Base-by-base conservation (phyloP, 2,113 vertebrate species). In the Orcinus orca region DNA sequence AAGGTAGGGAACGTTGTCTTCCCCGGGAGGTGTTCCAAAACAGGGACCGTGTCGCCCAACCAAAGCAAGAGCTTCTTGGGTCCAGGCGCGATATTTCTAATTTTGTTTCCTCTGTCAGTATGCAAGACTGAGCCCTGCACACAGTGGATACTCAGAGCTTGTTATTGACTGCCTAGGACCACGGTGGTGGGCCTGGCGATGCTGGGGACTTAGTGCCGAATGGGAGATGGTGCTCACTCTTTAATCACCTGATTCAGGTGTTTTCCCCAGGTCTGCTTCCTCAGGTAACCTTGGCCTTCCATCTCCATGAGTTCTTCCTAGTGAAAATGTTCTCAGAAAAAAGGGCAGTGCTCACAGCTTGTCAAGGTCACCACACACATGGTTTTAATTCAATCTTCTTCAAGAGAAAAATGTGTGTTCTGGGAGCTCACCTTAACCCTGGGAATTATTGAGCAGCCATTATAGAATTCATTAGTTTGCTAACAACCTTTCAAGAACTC, bases 391-490 rank as follows among this genome's bases (percentile, higher is more conserved):
- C 53, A 21, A n/a, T 92, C 65, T 80, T 93, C 26, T 76, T 95
- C 81, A 53, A 95, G 77, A 2, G 6, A 25, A 47, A 74, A 88
- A 31, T 21, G 5, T 47, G 62, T 33, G 7, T 90, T 77, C 44
- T 29, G 41, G 67, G 36, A 73, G 62, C 91, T 87, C 38, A 31
- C 70, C 50, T 58, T 41, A 80, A 71, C 44, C 88, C 73, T 70
- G 84, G 94, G 80, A 87, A 73, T 96, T 82, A 60, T 1, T 58
- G 71, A 68, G 65, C 76, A 81, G 81, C 36, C 82, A 62, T 94
- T 93, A 71, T 23, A 53, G 76, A 95, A 94, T 94, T 96, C 85
- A 85, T 96, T 84, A 85, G 53, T 58, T 95, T 94, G 93, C 88
- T 96, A 93, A 95, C 76, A 70, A 81, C 53, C 58, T 96, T 88